phyloP scores from a whole-genome alignment of 1,140 invertebrate species.

The Meloidogyne chitwoodi region DNA sequence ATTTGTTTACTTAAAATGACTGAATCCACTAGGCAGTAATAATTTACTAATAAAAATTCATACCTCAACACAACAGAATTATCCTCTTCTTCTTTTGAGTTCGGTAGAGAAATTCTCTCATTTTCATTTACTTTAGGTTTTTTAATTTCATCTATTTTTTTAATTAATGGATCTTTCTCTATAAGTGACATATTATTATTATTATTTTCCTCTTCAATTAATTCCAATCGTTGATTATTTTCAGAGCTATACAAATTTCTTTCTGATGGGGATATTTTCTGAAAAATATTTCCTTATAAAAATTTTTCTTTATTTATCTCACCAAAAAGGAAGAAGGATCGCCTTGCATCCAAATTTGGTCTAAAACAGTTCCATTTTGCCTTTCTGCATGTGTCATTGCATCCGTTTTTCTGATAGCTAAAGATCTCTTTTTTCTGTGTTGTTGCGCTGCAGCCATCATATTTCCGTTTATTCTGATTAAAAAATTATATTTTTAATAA shows the following conservation, averaged over 20 bases:
- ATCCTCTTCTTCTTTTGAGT: neutral
- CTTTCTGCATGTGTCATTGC: slow-evolving; percentile 55
- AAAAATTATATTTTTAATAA: neutral
- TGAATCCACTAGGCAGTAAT: too few species aligned
- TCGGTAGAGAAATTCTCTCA: neutral
- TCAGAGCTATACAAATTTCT: neutral
- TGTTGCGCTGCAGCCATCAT: slow-evolving; percentile 58
- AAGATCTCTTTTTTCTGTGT: slow-evolving; percentile 53
- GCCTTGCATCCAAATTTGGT: slow-evolving; percentile 50
- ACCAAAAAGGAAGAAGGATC: slow-evolving; percentile 7
- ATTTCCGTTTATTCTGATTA: slow-evolving; percentile 40
- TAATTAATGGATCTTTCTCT: neutral
- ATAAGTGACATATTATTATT: neutral
- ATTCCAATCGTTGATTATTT: neutral
- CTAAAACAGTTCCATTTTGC: slow-evolving; percentile 50
- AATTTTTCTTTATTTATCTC: neutral
- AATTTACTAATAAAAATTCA: too few species aligned
- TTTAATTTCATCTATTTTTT: neutral
- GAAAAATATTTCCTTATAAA: neutral
- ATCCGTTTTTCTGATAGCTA: slow-evolving; percentile 55
- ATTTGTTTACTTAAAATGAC: too few species aligned
- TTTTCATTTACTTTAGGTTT: neutral
- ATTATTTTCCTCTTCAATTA: neutral
- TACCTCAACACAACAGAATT: neutral
- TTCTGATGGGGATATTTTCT: neutral